Conservation (phyloP, 2,797 vertebrate genomes). For the Micropoecilia bifurca region DNA sequence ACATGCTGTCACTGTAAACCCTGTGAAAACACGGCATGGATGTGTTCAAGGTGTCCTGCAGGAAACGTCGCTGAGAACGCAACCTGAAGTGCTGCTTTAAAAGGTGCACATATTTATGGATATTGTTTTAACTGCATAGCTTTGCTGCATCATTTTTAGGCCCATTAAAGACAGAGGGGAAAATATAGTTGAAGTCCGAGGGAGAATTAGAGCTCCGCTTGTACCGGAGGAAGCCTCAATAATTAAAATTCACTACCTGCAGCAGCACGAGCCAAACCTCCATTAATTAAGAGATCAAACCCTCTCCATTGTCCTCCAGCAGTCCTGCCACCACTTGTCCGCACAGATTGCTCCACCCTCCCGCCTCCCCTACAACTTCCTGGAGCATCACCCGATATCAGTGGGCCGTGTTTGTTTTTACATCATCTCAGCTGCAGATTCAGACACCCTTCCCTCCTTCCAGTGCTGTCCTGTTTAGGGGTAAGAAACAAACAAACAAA, state of each 20-base stretch:
- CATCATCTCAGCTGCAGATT: constrained; percentile 74
- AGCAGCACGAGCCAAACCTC: constrained; percentile 71
- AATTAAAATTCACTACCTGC: constrained; percentile 79
- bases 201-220: constrained; percentile 5
- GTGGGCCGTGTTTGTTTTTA: constrained; percentile 77
- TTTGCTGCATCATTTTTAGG: background rate
- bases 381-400: constrained; percentile 78
- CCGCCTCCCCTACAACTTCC: constrained; percentile 74
- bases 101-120: background rate
- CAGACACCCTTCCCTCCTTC: constrained; percentile 52
- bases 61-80: background rate
- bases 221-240: background rate
- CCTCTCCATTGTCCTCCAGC: constrained; percentile 76
- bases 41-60: constrained; percentile 15
- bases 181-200: background rate
- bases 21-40: constrained; percentile 4
- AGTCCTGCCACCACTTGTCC: constrained; percentile 71
- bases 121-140: background rate
- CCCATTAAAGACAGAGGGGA: background rate
- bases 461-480: constrained; percentile 57
- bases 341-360: constrained; percentile 65
- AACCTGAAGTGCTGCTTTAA: background rate
- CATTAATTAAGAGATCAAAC: constrained; percentile 85
- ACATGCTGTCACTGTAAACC: constrained; percentile 38
- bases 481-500: constrained; percentile 65